These are phyloP conservation scores for Telmatochromis sp. DNA, from an alignment of 2,113 vertebrate genomes.

Conservation along the genomic window DNA sequence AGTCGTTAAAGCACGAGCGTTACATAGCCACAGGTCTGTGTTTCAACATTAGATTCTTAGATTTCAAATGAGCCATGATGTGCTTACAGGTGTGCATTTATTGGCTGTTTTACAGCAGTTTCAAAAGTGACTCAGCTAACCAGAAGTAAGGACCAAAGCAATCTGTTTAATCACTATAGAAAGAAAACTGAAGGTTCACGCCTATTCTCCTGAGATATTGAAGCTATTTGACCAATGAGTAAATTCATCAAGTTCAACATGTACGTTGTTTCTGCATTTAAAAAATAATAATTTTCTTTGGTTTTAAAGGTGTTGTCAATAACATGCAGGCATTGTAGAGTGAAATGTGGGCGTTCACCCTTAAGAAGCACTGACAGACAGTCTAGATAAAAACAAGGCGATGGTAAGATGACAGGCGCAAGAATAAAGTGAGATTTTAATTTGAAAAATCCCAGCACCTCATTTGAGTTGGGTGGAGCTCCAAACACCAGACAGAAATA, in stretches of 20 bases:
- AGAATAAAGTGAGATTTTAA: slow-evolving; percentile 19
- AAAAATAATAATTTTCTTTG: neutral
- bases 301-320: neutral
- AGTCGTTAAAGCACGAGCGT: neutral
- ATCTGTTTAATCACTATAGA: neutral
- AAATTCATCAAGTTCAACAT: slow-evolving; percentile 5
- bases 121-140: neutral
- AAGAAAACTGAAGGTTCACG: neutral
- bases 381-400: neutral
- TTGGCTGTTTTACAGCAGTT: neutral
- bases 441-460: neutral
- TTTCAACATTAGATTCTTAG: neutral
- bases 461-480: neutral
- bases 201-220: neutral
- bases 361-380: neutral
- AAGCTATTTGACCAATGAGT: neutral
- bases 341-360: neutral
- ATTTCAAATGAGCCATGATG: slow-evolving; percentile 24
- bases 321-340: neutral
- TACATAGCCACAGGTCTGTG: neutral
- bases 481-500: slow-evolving; percentile 24
- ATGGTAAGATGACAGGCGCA: neutral
- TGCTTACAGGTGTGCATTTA: slow-evolving; percentile 35
- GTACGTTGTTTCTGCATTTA: neutral
- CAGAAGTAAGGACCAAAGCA: neutral